phyloP scores from a whole-genome alignment of 2,888 invertebrate genomes.

The Corbicula japonica region DNA sequence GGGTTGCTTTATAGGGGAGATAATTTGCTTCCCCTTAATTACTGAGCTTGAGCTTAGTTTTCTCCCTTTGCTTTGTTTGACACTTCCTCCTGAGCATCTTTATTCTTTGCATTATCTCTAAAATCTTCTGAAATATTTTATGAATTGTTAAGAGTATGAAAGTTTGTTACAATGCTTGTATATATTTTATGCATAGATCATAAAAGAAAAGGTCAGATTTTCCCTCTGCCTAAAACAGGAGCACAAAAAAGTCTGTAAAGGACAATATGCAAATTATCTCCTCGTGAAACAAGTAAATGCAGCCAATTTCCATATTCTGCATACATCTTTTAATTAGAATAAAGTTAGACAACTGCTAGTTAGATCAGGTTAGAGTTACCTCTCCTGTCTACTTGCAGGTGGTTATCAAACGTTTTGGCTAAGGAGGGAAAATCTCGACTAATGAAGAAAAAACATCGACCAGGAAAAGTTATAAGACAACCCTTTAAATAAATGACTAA shows the following conservation, averaged over 20 bases:
- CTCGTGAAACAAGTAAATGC: no score
- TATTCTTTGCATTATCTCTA: no score
- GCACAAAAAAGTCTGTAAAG: no score
- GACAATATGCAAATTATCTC: slow-evolving; percentile 32
- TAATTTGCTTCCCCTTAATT: slow-evolving; percentile 40
- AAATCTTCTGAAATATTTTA: no score
- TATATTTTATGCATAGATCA: not conserved
- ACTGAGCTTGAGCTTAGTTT: slow-evolving; percentile 26
- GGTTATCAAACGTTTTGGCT: slow-evolving; percentile 78
- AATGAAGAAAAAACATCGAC: slow-evolving; percentile 73
- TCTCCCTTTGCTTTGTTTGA: slow-evolving; percentile 48
- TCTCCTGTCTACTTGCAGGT: slow-evolving; percentile 77
- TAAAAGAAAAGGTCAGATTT: not conserved
- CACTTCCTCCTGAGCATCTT: no score
- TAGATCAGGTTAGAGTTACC: slow-evolving; percentile 32
- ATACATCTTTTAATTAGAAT: no score
- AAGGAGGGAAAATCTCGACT: slow-evolving; percentile 77
- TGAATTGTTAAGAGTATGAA: no score
- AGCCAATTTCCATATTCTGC: no score
- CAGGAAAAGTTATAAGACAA: slow-evolving; percentile 66
- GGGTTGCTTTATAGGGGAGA: slow-evolving; percentile 58
- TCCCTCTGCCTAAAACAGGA: no score
- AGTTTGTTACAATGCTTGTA: no score
- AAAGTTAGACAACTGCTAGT: slow-evolving; percentile 30
- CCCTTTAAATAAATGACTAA: slow-evolving; percentile 38